These are phyloP conservation scores for Ennomos fuscantarius DNA, from an alignment of 2,888 invertebrate species.

Conservation along the genomic window DNA sequence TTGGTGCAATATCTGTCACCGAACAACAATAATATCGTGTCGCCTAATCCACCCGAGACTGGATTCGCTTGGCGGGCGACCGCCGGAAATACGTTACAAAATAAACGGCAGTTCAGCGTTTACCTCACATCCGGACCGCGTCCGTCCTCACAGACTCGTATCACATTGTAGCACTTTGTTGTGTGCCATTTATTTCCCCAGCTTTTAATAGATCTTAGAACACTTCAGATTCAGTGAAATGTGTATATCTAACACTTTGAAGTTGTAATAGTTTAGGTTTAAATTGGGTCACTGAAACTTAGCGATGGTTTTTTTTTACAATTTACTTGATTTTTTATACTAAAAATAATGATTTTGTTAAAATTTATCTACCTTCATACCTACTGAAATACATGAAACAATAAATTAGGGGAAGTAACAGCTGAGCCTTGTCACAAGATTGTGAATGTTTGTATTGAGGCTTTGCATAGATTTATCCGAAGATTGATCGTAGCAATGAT, in stretches of 20 bases:
- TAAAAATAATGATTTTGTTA: no score
- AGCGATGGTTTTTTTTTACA: no score
- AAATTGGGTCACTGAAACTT: constrained; percentile 5
- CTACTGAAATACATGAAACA: not conserved
- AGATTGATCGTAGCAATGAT: constrained; percentile 40
- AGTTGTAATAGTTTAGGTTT: constrained; percentile 1
- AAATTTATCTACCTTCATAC: no score
- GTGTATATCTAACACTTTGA: constrained; percentile 10
- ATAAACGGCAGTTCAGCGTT: constrained; percentile 32
- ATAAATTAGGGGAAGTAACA: no score
- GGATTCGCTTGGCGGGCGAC: constrained; percentile 17
- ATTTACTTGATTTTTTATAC: no score
- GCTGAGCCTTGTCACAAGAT: constrained; percentile 1
- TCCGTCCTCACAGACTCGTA: constrained; percentile 27
- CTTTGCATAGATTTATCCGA: constrained; percentile 27
- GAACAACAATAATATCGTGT: constrained; percentile 29
- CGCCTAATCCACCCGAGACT: constrained; percentile 26
- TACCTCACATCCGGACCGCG: constrained; percentile 32
- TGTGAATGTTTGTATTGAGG: constrained; percentile 8
- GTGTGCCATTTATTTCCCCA: constrained; percentile 27
- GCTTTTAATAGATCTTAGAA: constrained; percentile 13
- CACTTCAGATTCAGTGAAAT: constrained; percentile 9
- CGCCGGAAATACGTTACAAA: constrained; percentile 29
- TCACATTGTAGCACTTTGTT: constrained; percentile 30
- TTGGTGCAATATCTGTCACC: constrained; percentile 33